Evolutionary conservation across 2,888 invertebrate species (phyloP), one percentile per base, ranked within the genome.

Genomic region (Drosophila ochracea): DNA sequence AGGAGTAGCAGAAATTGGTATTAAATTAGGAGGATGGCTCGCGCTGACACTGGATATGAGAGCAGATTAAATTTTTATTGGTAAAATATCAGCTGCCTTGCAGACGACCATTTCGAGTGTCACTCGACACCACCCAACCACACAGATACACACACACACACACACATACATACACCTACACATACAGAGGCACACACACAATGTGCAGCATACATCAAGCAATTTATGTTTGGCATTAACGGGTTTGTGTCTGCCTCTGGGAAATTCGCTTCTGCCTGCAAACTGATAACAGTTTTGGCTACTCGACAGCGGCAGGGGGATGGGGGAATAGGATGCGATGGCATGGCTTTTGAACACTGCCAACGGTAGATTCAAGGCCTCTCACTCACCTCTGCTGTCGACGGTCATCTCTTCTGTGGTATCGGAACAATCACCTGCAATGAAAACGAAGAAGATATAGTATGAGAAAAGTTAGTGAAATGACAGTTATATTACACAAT

Each of bases 371-470:
- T 54, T 55, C 25, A 16, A 58, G 35, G 39, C 39, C 25, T 55
- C 25, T 50, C 68, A 91, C 92, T 90, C 82, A 93, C 93, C 93
- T 92, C 92, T 92, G 90, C 92, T 92, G 91, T 93, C 93, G 82
- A 92, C 91, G 84, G 92, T 92, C 92, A 93, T 93, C 89, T 93
- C 93, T 91, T 93, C 93, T 80, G 92, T 88, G 78, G 92, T 92
- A 89, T 93, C 93, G 84, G 92, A 91, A 89, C 93, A 93, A 91
- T 93, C 93, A 92, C 93, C 93, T 93, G 85, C 21, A 92, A 92
- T 13, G 43, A 28, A 81, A 58, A 67, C 2, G 54, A n/a, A 35
- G 13, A 28, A 63, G n/a, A 31, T 11, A 59, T n/a, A 11, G 9
- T 21, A 16, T 47, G 13, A 25, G 54, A 37, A 5, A 25, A 25